Evolutionary conservation across 2,797 vertebrate genomes (phyloP), one percentile per base, ranked within the genome.

Genomic region (Furcifer pardalis): DNA sequence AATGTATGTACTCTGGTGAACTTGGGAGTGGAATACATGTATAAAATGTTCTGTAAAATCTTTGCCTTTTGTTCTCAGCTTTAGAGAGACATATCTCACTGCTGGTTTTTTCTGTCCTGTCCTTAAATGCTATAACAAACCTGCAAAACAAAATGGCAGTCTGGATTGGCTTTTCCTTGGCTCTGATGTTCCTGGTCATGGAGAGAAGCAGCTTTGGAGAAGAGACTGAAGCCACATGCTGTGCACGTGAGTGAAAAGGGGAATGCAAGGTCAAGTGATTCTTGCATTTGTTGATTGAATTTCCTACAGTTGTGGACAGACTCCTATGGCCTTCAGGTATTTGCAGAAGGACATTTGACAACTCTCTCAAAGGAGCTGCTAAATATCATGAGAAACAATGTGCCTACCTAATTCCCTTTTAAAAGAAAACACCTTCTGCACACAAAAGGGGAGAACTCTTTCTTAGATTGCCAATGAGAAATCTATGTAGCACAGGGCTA

Each of bases 201-300:
- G 25, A 62, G 49, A n/a, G n/a, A 19, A 49, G 52, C 66, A 76
- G 63, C 52, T 69, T 40, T 72, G 83, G 66, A 37, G 49, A 81
- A 32, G 79, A 86, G 42, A 62, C 42, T 6, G 79, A 81, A 81
- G 19, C 25, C 19, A 71, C 15, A 27, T 77, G 84, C 32, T 86
- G 65, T 82, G 73, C n/a, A 77, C 25, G 79, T 86, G 79, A 81
- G 73, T 77, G 4, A 19, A 44, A 60, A 69, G 6, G 19, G 79
- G 27, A 44, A 62, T 19, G 35, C 25, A n/a, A 9, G 30, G 37
- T 4, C 17, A 63, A 21, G 17, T 35, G 37, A 35, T 35, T 1
- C 17, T 69, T 44, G 12, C 32, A 21, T 15, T 15, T 68, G 44
- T 1, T 62, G 44, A 10, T 23, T 44, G 65, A 10, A 21, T 9